Evolutionary conservation across 2,113 vertebrate genomes (phyloP).

Genomic region (Thermophis baileyi): DNA sequence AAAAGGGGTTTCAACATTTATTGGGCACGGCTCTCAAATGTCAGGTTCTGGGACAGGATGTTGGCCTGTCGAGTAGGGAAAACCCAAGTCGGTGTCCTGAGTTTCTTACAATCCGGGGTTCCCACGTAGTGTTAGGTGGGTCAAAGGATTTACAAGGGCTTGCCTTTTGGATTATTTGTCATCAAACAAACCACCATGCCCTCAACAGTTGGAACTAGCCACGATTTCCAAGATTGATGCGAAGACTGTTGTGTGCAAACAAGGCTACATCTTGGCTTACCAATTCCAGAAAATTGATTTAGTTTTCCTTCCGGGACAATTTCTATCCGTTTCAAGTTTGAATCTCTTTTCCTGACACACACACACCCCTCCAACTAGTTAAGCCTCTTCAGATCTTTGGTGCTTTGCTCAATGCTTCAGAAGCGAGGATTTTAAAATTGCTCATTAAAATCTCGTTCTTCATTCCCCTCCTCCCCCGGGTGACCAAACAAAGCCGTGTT

Average conservation of each 20-base stretch:
- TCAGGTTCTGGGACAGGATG: neutral
- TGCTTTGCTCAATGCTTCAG: neutral
- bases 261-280: neutral
- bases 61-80: neutral
- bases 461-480: neutral
- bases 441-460: neutral
- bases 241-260: neutral
- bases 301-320: neutral
- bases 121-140: neutral
- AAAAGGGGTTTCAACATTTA: neutral
- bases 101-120: neutral
- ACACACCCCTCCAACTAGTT: neutral
- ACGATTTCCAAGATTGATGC: neutral
- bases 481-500: neutral
- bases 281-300: neutral
- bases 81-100: neutral
- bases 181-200: neutral
- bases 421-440: neutral
- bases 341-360: neutral
- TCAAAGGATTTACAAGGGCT: neutral
- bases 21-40: neutral
- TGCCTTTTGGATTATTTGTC: neutral
- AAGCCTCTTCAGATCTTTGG: neutral
- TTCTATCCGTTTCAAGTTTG: neutral
- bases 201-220: neutral